Evolutionary conservation across 2,113 vertebrate species (phyloP).

Genomic region (Pseudopodoces humilis): DNA sequence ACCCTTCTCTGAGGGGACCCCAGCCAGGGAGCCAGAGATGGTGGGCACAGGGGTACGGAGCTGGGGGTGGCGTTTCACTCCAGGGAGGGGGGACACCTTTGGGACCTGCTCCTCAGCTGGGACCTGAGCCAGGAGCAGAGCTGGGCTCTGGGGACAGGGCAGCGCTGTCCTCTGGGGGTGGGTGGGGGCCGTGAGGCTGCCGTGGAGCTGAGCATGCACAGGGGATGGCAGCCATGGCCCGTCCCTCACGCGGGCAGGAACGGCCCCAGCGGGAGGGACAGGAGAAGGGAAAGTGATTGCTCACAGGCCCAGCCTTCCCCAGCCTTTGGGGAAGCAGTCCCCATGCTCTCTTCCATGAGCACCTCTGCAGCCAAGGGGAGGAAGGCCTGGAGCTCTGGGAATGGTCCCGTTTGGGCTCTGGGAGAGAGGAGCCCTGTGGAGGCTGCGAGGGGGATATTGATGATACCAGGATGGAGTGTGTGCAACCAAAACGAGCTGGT

Average conservation of each 20-base stretch:
- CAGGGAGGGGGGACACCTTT: rapidly evolving
- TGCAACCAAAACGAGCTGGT: slow-evolving; percentile 60
- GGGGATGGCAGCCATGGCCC: neutral
- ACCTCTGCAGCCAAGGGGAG: neutral
- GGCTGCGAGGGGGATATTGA: neutral
- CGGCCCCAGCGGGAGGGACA: neutral
- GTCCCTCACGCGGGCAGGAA: neutral
- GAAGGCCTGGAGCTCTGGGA: neutral
- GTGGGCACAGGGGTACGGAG: slow-evolving; percentile 32
- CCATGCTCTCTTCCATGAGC: neutral
- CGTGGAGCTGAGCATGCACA: slow-evolving; percentile 40
- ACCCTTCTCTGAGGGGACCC: slow-evolving; percentile 55
- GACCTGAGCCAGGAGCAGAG: neutral
- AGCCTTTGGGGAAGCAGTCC: neutral
- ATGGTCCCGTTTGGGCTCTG: neutral
- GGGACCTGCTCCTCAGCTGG: neutral
- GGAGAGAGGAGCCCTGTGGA: slow-evolving; percentile 26
- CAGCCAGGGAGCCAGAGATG: slow-evolving; percentile 42
- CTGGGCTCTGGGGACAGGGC: neutral
- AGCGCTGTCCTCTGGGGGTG: rapidly evolving
- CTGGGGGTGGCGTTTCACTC: neutral
- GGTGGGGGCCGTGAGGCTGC: neutral
- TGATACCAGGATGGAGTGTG: slow-evolving; percentile 6
- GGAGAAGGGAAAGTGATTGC: too few relatives aligned
- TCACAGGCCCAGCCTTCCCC: neutral